Evolutionary conservation across 2,113 vertebrate genomes (phyloP).

Genomic region (Rhadina sibilatrix): DNA sequence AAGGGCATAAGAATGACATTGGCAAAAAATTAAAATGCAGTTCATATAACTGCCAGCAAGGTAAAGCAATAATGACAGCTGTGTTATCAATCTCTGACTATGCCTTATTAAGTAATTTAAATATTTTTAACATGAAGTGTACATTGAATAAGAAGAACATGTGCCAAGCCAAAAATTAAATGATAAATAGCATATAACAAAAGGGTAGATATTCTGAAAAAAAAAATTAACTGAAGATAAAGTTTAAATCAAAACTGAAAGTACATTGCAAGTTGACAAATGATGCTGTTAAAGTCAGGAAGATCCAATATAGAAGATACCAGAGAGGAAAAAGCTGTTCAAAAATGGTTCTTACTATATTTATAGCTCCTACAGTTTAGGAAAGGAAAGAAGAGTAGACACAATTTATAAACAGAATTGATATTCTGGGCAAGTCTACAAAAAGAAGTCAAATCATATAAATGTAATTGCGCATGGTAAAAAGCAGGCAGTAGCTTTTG

Average conservation of each 20-base stretch:
- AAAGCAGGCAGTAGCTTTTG: background rate
- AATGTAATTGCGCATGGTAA: background rate
- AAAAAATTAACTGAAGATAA: constrained; percentile 23
- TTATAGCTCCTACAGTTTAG: background rate
- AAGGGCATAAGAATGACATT: background rate
- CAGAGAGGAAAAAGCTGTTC: background rate
- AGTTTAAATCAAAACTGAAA: constrained; percentile 13
- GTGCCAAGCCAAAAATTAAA: background rate
- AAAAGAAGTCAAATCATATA: constrained; percentile 38
- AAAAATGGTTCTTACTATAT: background rate
- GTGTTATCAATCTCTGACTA: background rate
- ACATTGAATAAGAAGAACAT: background rate
- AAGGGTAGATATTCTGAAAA: background rate
- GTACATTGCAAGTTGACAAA: background rate
- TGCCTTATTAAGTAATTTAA: background rate
- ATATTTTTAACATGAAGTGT: background rate
- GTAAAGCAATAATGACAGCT: background rate
- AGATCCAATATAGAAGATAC: background rate
- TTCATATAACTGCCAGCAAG: background rate
- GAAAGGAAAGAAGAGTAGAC: background rate
- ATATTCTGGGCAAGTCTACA: constrained; percentile 43
- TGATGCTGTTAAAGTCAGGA: background rate
- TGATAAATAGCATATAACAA: background rate
- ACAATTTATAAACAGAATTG: constrained; percentile 28
- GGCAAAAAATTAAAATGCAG: background rate